Evolutionary conservation across 2,113 vertebrate genomes (phyloP), one percentile per base, ranked within the genome.

Genomic region (Podarcis muralis): DNA sequence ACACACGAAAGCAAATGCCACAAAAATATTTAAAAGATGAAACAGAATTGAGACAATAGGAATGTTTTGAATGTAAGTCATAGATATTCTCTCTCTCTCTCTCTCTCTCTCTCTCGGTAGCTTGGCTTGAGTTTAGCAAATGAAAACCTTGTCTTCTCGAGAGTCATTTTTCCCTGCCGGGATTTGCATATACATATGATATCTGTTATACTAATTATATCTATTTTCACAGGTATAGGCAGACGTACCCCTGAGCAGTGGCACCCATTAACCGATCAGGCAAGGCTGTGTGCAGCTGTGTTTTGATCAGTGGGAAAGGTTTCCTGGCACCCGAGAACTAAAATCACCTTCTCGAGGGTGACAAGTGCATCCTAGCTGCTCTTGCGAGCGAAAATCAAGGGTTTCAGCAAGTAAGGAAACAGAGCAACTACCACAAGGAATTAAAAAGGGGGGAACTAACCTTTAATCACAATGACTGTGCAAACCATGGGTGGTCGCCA

Each of bases 201-300:
- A 97, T 97, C 96, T 93, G 93, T 95, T 97, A 91, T 95, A 94
- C 94, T 97, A 97, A 97, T 97, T 97, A 95, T 95, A 97, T 97
- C 96, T 97, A 92, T 97, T 97, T 97, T 95, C 94, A 90, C 96
- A 97, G 96, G 96, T 97, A 97, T 78, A 96, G 96, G 93, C 94
- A 97, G 97, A 93, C 85, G 32, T 94, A 94, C 22, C 93, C 95
- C 81, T 9, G 94, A 89, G 94, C 83, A 91, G 92, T 93, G 95
- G 94, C 94, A 93, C 94, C 94, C 95, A 76, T 96, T 96, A 97
- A 95, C 93, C 94, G 94, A 95, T 94, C 95, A 93, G 92, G 81
- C 35, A 48, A 95, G 95, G 89, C 92, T 88, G 53, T 90, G 53
- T 92, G 91, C 97, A 97, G 96, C 97, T 98, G 97, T 97, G 97